Evolutionary conservation across 1,140 invertebrate species (phyloP), one percentile per base, ranked within the genome.

Genomic region (Latrodectus geometricus): DNA sequence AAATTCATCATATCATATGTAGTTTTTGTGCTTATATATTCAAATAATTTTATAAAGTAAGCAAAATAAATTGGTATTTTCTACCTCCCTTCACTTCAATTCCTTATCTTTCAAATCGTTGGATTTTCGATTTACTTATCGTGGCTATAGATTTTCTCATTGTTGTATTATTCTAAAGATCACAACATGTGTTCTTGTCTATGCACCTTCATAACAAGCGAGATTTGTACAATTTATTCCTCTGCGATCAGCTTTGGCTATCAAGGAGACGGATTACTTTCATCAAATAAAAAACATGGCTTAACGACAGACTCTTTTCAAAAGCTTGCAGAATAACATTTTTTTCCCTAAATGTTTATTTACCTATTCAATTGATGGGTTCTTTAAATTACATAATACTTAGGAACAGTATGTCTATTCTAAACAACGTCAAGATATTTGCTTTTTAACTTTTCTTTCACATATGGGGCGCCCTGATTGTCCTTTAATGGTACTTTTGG

Each of bases 311-410:
- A 49, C 12, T 56, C 14, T 48, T 8, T 9, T 17, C 48, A 52
- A 78, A 66, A 3, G 61, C 15, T 48, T 68, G 23, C 14, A 17
- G 56, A 78, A n/a, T 23, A 68, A 68, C 20, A 50, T 52, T 70
- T 80, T 80, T 80, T 80, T 54, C 15, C 69, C 66, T 76, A 76
- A 84, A 75, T 84, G 82, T 84, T 84, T 84, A 84, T 84, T 84
- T 84, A 84, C 73, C 56, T 56, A 84, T 84, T 84, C 49, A 84
- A 84, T 75, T 76, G 73, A 84, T 84, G 82, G 73, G 72, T 68
- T 84, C 73, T 84, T 65, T 84, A 76, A 84, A 84, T 84, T 84
- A 76, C 74, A 75, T 56, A 56, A 72, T 84, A 84, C 74, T 84
- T 76, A 84, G 76, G 74, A 48, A n/a, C n/a, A 21, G 72, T 12